Base-by-base conservation (phyloP, 2,888 invertebrate genomes). In the Dastarcus helophoroides region DNA sequence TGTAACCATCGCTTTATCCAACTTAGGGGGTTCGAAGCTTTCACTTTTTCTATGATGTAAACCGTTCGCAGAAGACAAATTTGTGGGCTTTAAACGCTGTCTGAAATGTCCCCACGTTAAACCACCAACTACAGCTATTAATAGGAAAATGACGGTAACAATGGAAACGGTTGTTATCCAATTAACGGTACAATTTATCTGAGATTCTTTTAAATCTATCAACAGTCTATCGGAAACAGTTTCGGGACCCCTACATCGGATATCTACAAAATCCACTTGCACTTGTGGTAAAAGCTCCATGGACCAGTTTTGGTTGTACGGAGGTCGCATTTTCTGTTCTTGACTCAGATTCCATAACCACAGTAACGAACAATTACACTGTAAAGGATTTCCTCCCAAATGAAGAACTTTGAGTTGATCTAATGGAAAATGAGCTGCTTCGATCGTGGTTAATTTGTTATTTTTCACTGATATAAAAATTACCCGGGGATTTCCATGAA, bases 311-410 rank as follows among this genome's bases (percentile, higher is more conserved):
- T 63, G 39, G 21, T 30, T 37, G 8, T 29, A 24, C 33, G 42
- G 45, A 14, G 27, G 23, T 13, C 14, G 27, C 16, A 35, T 40
- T 35, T 50, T 50, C 40, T 60, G 58, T 22, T 53, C 48, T 31
- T 63, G 59, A 22, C 67, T 68, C 25, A 86, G 66, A 51, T 78
- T 78, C 83, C 85, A 85, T 23, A 89, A 64, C 89, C 89, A 89
- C 38, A 82, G 67, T 36, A 89, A 63, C 29, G 86, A 85, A 54
- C 89, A 89, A 60, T 89, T 89, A 62, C 89, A 89, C 36, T 76
- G 70, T 39, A 89, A 68, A 1, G 86, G 86, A 63, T 89, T 88
- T 15, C 84, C 83, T 16, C 82, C 80, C 30, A 89, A 67, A 42
- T 78, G 74, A 16, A 89, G 64, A 36, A 73, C 72, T 51, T 75